Evolutionary conservation across 2,113 vertebrate species (phyloP), one percentile per base, ranked within the genome.

Genomic region (Xiphophorus couchianus): DNA sequence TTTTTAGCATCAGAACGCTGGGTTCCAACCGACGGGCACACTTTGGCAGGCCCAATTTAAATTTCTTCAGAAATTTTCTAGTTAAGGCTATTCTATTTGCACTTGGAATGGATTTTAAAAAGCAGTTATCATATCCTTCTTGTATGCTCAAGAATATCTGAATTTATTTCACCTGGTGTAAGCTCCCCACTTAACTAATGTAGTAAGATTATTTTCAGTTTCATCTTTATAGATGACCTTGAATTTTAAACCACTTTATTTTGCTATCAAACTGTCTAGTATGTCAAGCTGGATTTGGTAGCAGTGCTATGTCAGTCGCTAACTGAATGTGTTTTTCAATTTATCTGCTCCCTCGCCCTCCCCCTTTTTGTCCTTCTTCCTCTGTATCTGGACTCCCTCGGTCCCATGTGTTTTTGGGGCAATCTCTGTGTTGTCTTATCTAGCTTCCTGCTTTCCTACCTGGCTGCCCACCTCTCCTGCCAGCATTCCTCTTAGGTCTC

Each of bases 241-340:
- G 77, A 90, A 95, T 95, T 93, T 92, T 84, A 93, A 85, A 85
- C 84, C 90, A 77, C 87, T 93, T 58, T 94, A 93, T 94, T 94
- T 92, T 90, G 87, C 76, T 91, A 95, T 88, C 92, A 96, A 95
- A 96, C 96, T 97, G 94, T 91, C 95, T 95, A 96, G 97, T 95
- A 95, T 96, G 95, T 89, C 86, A 94, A 95, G 92, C 90, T 94
- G 92, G 94, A 93, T 94, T 95, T 96, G 90, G 94, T 93, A 96
- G 95, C 93, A 77, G 80, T 77, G 90, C 87, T 90, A 92, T 94
- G 94, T 93, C 92, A 91, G 95, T 93, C 80, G 83, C 95, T 96
- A 95, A 96, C 92, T 95, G 95, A 96, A 97, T 95, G 92, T 94
- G 91, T 94, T 94, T 94, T 95, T 92, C 94, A 93, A 91, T 94